A percentile compares a stretch with the other conserved stretches of the same genome.
phyloP scores from a whole-genome alignment of 2,888 invertebrate species.

The Apotomis capreana region DNA sequence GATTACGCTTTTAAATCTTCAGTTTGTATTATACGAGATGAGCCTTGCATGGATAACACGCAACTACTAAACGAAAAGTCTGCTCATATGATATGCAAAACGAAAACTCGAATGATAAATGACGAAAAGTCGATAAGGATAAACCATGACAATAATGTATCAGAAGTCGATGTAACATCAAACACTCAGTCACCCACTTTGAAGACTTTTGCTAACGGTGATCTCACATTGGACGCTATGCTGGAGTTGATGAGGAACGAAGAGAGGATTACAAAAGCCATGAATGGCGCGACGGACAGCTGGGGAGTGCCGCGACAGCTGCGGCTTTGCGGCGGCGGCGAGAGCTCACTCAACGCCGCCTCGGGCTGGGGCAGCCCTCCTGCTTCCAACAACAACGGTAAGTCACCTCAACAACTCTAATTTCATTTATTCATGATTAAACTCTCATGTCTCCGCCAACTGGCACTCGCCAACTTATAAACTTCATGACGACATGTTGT shows the following conservation, averaged over 20 bases:
- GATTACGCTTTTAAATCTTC: conserved; percentile 85
- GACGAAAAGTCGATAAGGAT: conserved; percentile 68
- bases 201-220: conserved; percentile 76
- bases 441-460: conserved; percentile 30
- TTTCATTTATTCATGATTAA: conserved; percentile 14
- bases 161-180: conserved; percentile 59
- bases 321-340: conserved; percentile 90
- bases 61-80: conserved; percentile 75
- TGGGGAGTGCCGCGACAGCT: conserved; percentile 86
- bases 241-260: conserved; percentile 71
- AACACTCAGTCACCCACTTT: conserved; percentile 57
- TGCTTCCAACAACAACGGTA: conserved; percentile 86
- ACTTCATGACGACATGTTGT: conserved; percentile 37
- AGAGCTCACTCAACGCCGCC: conserved; percentile 90
- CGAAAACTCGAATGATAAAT: conserved; percentile 73
- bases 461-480: conserved; percentile 39
- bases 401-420: conserved; percentile 44
- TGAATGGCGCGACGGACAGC: conserved; percentile 62
- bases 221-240: conserved; percentile 79
- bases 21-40: conserved; percentile 82
- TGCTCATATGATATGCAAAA: conserved; percentile 74
- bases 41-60: conserved; percentile 75
- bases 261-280: conserved; percentile 60
- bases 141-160: conserved; percentile 80
- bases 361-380: conserved; percentile 92